Base-by-base conservation (phyloP, 1,140 invertebrate genomes). In the Scaptomyza hsui region DNA sequence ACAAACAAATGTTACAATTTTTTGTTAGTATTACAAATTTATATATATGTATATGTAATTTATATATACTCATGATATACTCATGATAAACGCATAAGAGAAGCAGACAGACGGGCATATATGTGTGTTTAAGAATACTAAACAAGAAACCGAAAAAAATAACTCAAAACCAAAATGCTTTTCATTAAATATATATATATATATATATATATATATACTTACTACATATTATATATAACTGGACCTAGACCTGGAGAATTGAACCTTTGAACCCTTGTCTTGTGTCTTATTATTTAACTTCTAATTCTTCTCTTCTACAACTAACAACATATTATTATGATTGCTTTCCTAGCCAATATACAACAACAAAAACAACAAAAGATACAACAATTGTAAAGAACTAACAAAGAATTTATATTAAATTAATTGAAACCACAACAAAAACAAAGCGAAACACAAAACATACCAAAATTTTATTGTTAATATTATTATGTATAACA, bases 331-430 rank as follows among this genome's bases (percentile, higher is more conserved):
- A 69, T 56, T 29, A 29, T 29, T 29, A 29, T 9, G 26, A 29
- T 29, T 78, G 72, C 78, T 82, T 74, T 67, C 72, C 64, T 85
- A 85, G 80, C 76, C 81, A 86, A 79, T 64, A 72, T 61, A 76
- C 19, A 52, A 45, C 37, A 37, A 67, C 47, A 52, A 65, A 74
- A 1, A 21, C 1, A 1, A n/a, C n/a, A n/a, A n/a, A n/a, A n/a
- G n/a, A n/a, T 2, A 42, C 45, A 65, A 74, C 45, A 72, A 44
- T 41, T 21, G 7, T 26, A 39, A 61, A 69, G 21, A 75, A 74
- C 59, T 67, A 81, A 67, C 78, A 81, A 82, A 78, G 78, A 82
- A 81, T 82, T 81, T 81, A 81, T 82, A 75, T 60, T 67, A 59
- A 59, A 67, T 71, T 63, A 45, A 47, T 21, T 49, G 37, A 21